Conservation (phyloP, 2,113 vertebrate genomes). For the Syrrhaptes paradoxus region DNA sequence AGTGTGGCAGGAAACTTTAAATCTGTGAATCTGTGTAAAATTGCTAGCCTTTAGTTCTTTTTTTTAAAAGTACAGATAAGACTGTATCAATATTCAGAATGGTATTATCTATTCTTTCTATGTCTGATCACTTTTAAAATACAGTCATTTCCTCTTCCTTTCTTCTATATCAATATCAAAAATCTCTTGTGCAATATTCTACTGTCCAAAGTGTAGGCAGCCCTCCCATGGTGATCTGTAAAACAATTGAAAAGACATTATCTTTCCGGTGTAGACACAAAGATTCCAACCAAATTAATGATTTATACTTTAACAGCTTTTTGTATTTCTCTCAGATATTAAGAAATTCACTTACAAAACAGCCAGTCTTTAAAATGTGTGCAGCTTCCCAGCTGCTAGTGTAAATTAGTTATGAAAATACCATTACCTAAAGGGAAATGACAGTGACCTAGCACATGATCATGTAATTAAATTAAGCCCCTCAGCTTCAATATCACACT, state of each 20-base stretch:
- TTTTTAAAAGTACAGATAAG: neutral
- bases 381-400: neutral
- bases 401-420: conserved; percentile 32
- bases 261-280: neutral
- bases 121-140: neutral
- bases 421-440: neutral
- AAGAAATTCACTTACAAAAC: neutral
- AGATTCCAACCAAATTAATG: neutral
- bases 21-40: neutral
- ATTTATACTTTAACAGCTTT: neutral
- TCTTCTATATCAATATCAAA: neutral
- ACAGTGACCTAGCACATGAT: neutral
- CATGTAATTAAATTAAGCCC: neutral
- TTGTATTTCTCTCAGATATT: neutral
- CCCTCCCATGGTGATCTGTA: neutral
- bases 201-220: neutral
- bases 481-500: neutral
- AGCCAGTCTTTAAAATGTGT: neutral
- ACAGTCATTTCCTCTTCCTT: neutral
- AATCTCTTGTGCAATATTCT: neutral
- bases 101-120: neutral
- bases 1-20: neutral
- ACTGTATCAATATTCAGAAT: neutral
- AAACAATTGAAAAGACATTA: neutral
- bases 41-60: neutral